phyloP scores from a whole-genome alignment of 1,140 invertebrate genomes.

The Metopolophium dirhodum region DNA sequence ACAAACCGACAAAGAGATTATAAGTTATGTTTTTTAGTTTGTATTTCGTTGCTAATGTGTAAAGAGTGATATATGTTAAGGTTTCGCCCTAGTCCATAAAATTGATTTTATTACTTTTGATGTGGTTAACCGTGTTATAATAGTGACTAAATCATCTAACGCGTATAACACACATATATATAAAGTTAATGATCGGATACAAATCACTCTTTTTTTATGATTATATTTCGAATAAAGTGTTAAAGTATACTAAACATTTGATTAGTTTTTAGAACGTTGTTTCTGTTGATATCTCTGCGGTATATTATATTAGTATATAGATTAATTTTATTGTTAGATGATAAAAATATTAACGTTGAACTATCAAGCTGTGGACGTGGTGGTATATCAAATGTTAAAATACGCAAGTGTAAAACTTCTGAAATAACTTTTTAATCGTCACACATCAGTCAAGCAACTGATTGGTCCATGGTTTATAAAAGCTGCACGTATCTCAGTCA shows the following conservation, averaged over 20 bases:
- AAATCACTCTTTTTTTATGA: not conserved
- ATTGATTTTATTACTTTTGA: not conserved
- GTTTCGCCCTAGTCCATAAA: not conserved
- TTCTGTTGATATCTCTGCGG: not conserved
- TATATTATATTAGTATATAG: not conserved
- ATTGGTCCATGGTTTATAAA: not conserved
- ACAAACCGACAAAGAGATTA: not conserved
- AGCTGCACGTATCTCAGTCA: not conserved
- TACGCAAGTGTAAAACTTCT: not conserved
- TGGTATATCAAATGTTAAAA: not conserved
- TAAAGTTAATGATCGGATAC: not conserved
- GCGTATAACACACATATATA: not conserved
- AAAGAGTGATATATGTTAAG: not conserved
- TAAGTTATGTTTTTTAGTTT: not conserved
- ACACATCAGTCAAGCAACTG: not conserved
- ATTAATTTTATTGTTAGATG: not conserved
- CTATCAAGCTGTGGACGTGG: not conserved
- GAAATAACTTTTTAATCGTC: not conserved
- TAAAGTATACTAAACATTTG: not conserved
- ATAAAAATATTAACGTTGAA: not conserved
- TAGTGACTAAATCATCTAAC: slow-evolving; percentile 24
- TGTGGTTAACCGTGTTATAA: not conserved
- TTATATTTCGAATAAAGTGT: not conserved
- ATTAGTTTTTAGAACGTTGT: not conserved
- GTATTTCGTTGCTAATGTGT: not conserved